Conservation (phyloP, 2,888 invertebrate genomes). For the Rhaphigaster nebulosa region DNA sequence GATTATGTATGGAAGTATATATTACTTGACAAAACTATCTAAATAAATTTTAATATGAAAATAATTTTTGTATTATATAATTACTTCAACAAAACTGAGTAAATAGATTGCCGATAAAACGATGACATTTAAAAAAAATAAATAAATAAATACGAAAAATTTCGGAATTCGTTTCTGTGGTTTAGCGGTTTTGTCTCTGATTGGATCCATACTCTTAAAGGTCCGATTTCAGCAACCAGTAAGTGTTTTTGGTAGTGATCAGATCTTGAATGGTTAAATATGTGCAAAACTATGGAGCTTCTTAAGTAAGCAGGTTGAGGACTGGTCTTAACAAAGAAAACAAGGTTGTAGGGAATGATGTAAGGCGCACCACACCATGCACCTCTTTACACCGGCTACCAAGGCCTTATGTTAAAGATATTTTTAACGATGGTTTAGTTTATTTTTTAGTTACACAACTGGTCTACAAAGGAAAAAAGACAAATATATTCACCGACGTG, state of each 20-base stretch:
- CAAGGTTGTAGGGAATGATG: not conserved
- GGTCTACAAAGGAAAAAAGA: not conserved
- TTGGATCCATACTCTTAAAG: not conserved
- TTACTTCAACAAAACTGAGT: too few species aligned
- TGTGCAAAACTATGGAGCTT: not conserved
- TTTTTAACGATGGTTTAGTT: not conserved
- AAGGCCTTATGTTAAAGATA: not conserved
- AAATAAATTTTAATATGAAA: too few species aligned
- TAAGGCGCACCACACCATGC: not conserved
- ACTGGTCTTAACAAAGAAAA: not conserved
- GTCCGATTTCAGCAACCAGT: not conserved
- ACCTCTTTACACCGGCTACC: not conserved
- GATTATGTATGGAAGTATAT: too few species aligned
- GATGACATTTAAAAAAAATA: too few species aligned
- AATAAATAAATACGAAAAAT: not conserved
- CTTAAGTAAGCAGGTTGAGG: conserved; percentile 11
- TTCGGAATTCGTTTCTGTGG: not conserved
- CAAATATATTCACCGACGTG: not conserved
- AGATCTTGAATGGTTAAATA: not conserved
- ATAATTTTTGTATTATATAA: too few species aligned
- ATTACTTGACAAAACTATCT: too few species aligned
- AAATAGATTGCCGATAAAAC: too few species aligned
- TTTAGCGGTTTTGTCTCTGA: not conserved
- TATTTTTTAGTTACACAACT: not conserved
- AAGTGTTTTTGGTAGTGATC: not conserved